Evolutionary conservation across 2,113 vertebrate genomes (phyloP), one percentile per base, ranked within the genome.

Genomic region (Thryonomys swinderianus): DNA sequence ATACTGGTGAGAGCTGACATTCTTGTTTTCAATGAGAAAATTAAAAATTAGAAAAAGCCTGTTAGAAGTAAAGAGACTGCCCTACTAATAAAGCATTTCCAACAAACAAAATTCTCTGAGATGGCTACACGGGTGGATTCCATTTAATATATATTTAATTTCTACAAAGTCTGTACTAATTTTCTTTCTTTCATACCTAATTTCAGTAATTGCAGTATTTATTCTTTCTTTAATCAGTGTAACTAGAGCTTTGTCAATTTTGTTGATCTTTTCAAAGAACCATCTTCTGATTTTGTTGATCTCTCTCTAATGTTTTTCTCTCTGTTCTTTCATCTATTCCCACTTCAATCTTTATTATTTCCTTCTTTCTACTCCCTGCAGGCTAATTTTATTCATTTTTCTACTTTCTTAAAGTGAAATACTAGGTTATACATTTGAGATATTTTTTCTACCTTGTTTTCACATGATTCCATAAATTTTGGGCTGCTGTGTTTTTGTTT

Each of bases 11-110:
- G 27, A 48, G 3, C 17, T 10, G 18, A 53, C 14, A 53, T 76
- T 89, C 74, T 94, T 89, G 51, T 89, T 80, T 94, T 53, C 17
- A 53, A 48, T 78, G 48, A 48, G 45, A 25, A 78, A 27, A 64
- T 32, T 20, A 53, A 34, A 18, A 78, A 78, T 32, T 53, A 30
- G 45, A 16, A 78, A 51, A 78, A 53, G 10, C 30, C 32, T 51
- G 51, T 48, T 45, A 34, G 17, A 78, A 34, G 30, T 76, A 76
- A 48, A 78, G 74, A 51, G 27, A 53, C 16, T 78, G 74, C 34
- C 12, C 30, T 53, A 78, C 8, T 78, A 78, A 53, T 34, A 42
- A 78, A 53, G 18, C 34, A 53, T 53, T 51, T 78, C 17, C 32
- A 53, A 34, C 13, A 34, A 34, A 34, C 16, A 51, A 51, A 76